Percentiles rank a stretch among this genome's conserved stretches.
phyloP scores from a whole-genome alignment of 2,113 vertebrate species.

The Nesoenas mayeri region DNA sequence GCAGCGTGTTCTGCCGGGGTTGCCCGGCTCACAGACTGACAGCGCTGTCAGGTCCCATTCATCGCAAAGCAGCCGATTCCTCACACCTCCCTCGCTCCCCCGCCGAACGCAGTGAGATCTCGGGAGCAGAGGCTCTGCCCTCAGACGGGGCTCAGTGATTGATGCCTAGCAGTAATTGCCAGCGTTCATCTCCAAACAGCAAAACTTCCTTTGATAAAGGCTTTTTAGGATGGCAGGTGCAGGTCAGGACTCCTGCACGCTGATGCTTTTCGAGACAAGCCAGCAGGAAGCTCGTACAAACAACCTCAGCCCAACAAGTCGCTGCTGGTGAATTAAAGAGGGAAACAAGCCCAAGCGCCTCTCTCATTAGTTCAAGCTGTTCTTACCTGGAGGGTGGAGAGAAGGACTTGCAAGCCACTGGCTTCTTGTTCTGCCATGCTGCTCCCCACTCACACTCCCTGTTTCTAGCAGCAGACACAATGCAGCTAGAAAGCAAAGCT shows the following conservation, averaged over 20 bases:
- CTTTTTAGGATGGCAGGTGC: constrained; percentile 16
- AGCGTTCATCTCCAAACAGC: neutral
- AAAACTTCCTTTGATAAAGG: constrained; percentile 24
- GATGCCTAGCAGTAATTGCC: neutral
- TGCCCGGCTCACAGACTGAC: neutral
- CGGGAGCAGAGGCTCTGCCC: neutral
- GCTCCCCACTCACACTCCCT: constrained; percentile 62
- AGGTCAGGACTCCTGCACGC: neutral
- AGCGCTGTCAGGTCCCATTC: constrained; percentile 3
- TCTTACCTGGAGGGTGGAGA: constrained; percentile 90
- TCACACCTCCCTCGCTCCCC: constrained; percentile 14
- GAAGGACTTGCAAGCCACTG: constrained; percentile 87
- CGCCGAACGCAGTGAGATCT: neutral
- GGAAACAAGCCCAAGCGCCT: neutral
- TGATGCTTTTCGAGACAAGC: neutral
- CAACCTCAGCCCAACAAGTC: neutral
- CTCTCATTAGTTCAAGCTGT: constrained; percentile 21
- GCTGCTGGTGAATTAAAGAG: neutral
- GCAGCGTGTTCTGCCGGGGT: neutral
- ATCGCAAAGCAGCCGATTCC: neutral
- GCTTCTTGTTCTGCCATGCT: constrained; percentile 83
- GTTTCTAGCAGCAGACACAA: constrained; percentile 52
- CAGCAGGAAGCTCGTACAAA: neutral
- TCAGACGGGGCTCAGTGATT: neutral
- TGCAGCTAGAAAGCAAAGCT: constrained; percentile 47